Percentiles rank a stretch among this genome's conserved stretches.
These are phyloP conservation scores for Anoplolepis gracilipes DNA, from an alignment of 1,140 invertebrate species.

Conservation along the genomic window DNA sequence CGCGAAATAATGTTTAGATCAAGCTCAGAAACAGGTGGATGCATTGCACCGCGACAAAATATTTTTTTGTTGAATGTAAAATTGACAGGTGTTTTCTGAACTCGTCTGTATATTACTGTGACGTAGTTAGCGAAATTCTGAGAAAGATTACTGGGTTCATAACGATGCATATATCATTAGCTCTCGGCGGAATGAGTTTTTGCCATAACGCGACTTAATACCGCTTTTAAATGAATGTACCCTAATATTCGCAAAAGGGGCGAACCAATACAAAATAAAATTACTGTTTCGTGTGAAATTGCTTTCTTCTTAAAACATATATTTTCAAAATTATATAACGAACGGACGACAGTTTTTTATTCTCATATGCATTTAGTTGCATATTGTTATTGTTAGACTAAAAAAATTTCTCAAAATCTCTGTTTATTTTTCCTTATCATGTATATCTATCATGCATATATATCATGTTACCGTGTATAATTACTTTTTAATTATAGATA, in stretches of 20 bases:
- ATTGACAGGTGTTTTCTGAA: conserved; percentile 55
- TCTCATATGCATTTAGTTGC: conserved; percentile 12
- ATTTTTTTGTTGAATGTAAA: conserved; percentile 20
- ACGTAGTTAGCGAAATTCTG: conserved; percentile 37
- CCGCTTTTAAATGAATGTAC: conserved; percentile 17
- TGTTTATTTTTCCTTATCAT: not conserved
- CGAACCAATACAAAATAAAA: conserved; percentile 22
- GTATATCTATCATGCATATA: too few relatives aligned
- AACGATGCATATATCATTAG: conserved; percentile 35
- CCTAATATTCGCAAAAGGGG: not conserved
- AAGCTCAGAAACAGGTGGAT: conserved; percentile 28
- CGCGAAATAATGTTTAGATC: conserved; percentile 21
- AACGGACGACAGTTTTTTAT: not conserved
- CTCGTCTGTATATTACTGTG: conserved; percentile 12
- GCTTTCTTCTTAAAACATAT: not conserved
- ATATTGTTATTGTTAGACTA: not conserved
- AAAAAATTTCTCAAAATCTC: not conserved
- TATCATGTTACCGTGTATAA: not conserved
- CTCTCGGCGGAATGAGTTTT: conserved; percentile 38
- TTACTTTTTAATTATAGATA: not conserved
- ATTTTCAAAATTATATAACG: not conserved
- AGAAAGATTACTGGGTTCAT: conserved; percentile 16
- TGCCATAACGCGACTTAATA: not conserved
- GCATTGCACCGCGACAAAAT: not conserved
- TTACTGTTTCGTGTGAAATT: conserved; percentile 8